A percentile compares a stretch with the other conserved stretches of the same genome.
Evolutionary conservation across 1,140 invertebrate genomes (phyloP).

Genomic region (Orchestia grillus): DNA sequence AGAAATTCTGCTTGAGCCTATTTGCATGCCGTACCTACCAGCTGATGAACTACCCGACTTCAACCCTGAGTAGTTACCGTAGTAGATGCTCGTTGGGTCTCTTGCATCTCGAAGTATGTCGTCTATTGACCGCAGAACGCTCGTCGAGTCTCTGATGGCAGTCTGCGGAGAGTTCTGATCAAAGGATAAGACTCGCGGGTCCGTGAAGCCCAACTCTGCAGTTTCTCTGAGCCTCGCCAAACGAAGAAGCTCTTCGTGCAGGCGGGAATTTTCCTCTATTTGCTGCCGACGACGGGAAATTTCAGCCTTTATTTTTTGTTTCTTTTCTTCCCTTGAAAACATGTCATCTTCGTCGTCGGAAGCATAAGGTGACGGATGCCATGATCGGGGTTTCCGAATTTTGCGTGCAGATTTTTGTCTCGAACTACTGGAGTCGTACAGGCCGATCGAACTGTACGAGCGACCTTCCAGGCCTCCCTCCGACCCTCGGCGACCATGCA

Average conservation of each 20-base stretch:
- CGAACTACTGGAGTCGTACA: slow-evolving; percentile 59
- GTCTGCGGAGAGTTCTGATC: slow-evolving; percentile 69
- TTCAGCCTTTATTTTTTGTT: slow-evolving; percentile 77
- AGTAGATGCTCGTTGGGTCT: slow-evolving; percentile 65
- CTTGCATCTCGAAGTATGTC: slow-evolving; percentile 73
- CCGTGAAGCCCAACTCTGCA: slow-evolving; percentile 70
- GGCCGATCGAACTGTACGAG: slow-evolving; percentile 61
- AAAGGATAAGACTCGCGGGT: slow-evolving; percentile 62
- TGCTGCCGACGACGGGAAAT: slow-evolving; percentile 77
- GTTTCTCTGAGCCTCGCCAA: slow-evolving; percentile 73
- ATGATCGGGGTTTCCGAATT: slow-evolving; percentile 74
- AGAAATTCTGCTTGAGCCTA: slow-evolving; percentile 61
- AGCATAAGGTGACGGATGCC: slow-evolving; percentile 76
- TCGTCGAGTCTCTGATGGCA: slow-evolving; percentile 69
- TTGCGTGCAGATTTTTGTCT: slow-evolving; percentile 68
- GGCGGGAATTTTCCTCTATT: slow-evolving; percentile 76
- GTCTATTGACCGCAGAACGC: slow-evolving; percentile 74
- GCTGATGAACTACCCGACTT: slow-evolving; percentile 65
- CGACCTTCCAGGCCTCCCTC: slow-evolving; percentile 70
- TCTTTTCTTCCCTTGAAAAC: slow-evolving; percentile 75
- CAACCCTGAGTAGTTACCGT: slow-evolving; percentile 61
- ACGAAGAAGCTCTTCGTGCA: slow-evolving; percentile 76
- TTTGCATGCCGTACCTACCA: slow-evolving; percentile 64
- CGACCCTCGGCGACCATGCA: slow-evolving; percentile 69
- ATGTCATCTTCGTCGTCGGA: slow-evolving; percentile 74